These are phyloP conservation scores for Lontra canadensis DNA, from an alignment of 2,113 vertebrate genomes.

Conservation along the genomic window DNA sequence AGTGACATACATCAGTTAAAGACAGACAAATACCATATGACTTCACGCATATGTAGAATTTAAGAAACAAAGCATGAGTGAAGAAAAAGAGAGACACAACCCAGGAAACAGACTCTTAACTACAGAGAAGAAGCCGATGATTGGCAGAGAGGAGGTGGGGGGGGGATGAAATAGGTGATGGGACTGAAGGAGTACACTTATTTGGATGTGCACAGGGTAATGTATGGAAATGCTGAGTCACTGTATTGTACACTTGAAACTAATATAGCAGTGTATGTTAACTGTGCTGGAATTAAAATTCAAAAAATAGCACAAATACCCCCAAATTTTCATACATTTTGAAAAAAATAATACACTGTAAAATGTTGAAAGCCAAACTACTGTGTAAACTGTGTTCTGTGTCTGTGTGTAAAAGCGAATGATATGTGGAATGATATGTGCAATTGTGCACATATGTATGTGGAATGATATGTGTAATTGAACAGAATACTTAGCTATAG, in stretches of 20 bases:
- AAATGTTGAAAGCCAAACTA: not conserved
- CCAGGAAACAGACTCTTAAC: not conserved
- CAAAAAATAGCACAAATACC: not conserved
- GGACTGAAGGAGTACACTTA: not conserved
- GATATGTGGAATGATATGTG: not conserved
- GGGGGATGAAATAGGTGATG: not conserved
- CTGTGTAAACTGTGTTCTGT: not conserved
- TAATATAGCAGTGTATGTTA: not conserved
- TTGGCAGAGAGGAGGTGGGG: not conserved
- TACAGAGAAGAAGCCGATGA: not conserved
- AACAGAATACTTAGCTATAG: not conserved
- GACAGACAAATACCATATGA: not conserved
- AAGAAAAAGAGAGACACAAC: not conserved
- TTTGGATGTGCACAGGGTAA: not conserved
- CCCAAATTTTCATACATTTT: constrained; percentile 33
- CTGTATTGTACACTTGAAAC: not conserved
- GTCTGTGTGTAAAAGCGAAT: not conserved
- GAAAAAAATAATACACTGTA: not conserved
- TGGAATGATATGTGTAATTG: not conserved
- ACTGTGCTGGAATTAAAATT: not conserved
- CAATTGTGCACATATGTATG: not conserved
- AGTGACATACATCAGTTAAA: not conserved
- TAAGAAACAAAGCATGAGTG: not conserved
- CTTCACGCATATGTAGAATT: not conserved
- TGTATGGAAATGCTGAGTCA: not conserved